Evolutionary conservation across 1,140 invertebrate species (phyloP).

Genomic region (Wiebesia pumilae): DNA sequence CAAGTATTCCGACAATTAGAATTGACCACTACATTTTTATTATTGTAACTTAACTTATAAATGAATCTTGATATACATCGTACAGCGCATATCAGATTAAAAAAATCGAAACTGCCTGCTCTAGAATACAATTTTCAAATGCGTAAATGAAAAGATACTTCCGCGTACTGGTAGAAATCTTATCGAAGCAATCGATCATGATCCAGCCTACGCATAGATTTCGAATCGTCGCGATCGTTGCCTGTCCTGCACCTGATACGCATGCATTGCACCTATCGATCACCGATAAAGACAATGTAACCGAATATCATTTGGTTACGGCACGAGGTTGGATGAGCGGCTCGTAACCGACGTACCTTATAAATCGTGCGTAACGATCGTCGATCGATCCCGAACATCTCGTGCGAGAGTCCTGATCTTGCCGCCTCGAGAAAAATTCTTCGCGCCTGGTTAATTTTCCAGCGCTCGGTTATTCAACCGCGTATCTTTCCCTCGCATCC

Average conservation of each 20-base stretch:
- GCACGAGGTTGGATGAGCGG: no score
- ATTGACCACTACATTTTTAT: not conserved
- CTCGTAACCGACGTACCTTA: no score
- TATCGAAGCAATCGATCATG: not conserved
- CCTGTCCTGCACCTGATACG: no score
- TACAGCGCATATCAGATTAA: not conserved
- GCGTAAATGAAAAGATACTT: not conserved
- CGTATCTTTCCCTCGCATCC: constrained; percentile 2
- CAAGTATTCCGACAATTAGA: no score
- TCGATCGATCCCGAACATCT: no score
- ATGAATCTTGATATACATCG: no score
- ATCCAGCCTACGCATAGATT: not conserved
- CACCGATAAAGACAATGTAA: not conserved
- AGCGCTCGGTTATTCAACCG: not conserved
- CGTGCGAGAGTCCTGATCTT: no score
- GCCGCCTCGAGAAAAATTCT: not conserved
- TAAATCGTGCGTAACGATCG: no score
- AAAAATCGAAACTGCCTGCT: not conserved
- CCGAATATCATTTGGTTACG: not conserved
- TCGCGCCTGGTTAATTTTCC: not conserved
- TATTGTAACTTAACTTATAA: not conserved
- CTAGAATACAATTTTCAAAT: not conserved
- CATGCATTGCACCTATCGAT: no score
- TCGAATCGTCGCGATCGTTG: not conserved
- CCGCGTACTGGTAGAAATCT: not conserved